Conservation (phyloP, 2,888 invertebrate species). For the Philereme vetulata region DNA sequence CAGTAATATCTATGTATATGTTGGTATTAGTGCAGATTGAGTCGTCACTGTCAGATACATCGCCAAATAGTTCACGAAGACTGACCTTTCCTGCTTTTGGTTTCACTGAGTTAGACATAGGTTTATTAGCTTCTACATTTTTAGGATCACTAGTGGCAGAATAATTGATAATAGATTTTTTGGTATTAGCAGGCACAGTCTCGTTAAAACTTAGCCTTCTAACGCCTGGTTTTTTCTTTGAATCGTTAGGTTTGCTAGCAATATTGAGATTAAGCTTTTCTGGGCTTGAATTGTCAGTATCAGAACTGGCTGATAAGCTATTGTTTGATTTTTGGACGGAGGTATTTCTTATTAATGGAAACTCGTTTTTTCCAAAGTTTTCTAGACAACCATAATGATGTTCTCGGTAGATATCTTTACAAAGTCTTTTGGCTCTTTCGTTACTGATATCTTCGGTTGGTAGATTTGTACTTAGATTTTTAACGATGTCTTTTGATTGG, state of each 20-base stretch:
- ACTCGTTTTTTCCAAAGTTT: not conserved
- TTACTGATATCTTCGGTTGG: not conserved
- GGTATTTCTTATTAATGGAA: not conserved
- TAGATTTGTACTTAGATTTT: not conserved
- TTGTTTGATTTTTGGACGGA: not conserved
- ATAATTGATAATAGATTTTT: not conserved
- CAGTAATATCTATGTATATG: not conserved
- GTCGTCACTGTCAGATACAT: slow-evolving; percentile 13
- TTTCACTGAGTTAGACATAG: not conserved
- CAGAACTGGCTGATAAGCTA: not conserved
- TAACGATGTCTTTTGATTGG: not conserved
- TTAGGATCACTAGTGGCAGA: not conserved
- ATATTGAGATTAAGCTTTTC: not conserved
- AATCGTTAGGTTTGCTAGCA: not conserved
- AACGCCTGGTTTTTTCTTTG: not conserved
- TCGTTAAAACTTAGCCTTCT: not conserved
- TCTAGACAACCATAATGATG: not conserved
- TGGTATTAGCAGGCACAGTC: not conserved
- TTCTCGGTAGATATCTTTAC: not conserved
- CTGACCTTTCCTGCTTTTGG: slow-evolving; percentile 1
- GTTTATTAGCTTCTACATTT: not conserved
- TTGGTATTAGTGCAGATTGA: not conserved
- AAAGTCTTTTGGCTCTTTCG: not conserved
- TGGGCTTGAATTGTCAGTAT: not conserved
- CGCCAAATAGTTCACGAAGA: slow-evolving; percentile 14